Percentiles rank a stretch among this genome's conserved stretches.
phyloP scores from a whole-genome alignment of 2,888 invertebrate species.

The Eucera pruinosa region DNA sequence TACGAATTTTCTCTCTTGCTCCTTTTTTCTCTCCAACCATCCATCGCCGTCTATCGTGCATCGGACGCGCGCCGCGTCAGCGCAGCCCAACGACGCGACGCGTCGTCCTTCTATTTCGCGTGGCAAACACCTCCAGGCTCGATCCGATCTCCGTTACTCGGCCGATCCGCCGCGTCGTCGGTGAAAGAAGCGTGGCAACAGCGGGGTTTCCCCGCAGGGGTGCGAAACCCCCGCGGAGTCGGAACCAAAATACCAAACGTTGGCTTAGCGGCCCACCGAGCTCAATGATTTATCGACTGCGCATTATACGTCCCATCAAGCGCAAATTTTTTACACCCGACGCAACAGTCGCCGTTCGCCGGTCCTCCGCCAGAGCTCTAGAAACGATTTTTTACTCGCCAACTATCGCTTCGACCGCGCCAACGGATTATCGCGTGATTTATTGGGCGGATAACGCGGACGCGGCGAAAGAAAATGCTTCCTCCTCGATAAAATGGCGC shows the following conservation, averaged over 20 bases:
- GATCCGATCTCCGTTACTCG: slow-evolving; percentile 29
- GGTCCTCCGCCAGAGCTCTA: neutral
- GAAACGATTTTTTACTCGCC: slow-evolving; percentile 8
- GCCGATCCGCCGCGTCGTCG: slow-evolving; percentile 20
- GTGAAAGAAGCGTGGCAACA: slow-evolving; percentile 64
- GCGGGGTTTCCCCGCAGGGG: slow-evolving; percentile 69
- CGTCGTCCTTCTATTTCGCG: slow-evolving; percentile 23
- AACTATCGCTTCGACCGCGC: neutral
- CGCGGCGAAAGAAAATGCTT: neutral
- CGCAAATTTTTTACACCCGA: slow-evolving; percentile 16
- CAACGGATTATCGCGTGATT: slow-evolving; percentile 17
- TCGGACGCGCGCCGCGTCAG: slow-evolving; percentile 5
- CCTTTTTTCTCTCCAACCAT: neutral
- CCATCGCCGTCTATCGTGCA: slow-evolving; percentile 11
- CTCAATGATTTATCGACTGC: slow-evolving; percentile 79
- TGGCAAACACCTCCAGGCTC: slow-evolving; percentile 54
- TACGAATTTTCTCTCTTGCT: slow-evolving; percentile 1
- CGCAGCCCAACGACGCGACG: too few relatives aligned
- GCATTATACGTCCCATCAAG: slow-evolving; percentile 51
- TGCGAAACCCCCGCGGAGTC: slow-evolving; percentile 78
- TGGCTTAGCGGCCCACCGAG: slow-evolving; percentile 65
- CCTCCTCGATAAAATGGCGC: neutral
- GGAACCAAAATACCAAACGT: slow-evolving; percentile 80
- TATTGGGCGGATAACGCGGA: neutral
- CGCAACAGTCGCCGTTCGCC: slow-evolving; percentile 7